These are phyloP conservation scores for Spongia lamella DNA, from an alignment of 37 sponge, comb jelly and placozoan genomes.

Conservation along the genomic window DNA sequence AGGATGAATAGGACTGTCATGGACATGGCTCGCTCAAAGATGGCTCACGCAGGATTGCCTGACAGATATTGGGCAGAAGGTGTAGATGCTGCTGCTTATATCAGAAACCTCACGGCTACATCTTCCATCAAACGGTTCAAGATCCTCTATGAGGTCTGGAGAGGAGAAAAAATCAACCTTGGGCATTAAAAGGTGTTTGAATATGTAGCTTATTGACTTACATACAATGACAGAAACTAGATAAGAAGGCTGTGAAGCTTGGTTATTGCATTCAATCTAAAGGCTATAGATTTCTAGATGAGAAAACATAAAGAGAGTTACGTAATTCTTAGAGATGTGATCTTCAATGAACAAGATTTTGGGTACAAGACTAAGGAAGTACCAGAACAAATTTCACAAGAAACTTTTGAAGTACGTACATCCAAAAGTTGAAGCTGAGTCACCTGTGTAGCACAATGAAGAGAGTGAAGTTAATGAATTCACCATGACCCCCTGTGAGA, in stretches of 20 bases:
- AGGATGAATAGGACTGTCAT: conserved; percentile 47
- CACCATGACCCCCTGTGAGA: no score
- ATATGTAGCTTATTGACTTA: conserved; percentile 57
- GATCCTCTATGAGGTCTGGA: conserved; percentile 45
- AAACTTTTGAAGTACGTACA: no score
- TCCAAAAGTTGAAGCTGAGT: no score
- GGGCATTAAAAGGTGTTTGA: conserved; percentile 50
- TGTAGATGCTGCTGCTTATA: conserved; percentile 26
- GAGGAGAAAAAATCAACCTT: conserved; percentile 28
- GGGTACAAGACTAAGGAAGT: not conserved
- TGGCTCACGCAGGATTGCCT: conserved; percentile 57
- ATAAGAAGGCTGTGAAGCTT: conserved; percentile 36
- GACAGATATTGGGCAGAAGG: no score
- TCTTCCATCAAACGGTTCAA: conserved; percentile 21
- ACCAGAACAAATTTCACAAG: no score
- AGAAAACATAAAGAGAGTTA: not conserved
- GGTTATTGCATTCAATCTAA: conserved; percentile 4
- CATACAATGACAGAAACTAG: no score
- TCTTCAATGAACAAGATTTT: conserved; percentile 19
- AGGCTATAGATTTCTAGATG: conserved; percentile 16
- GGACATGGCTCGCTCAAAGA: conserved; percentile 49
- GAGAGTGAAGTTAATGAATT: no score
- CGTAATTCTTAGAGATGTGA: not conserved
- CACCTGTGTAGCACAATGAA: no score
- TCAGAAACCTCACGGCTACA: conserved; percentile 44